These are phyloP conservation scores for Solea solea DNA, from an alignment of 2,113 vertebrate species.

Conservation along the genomic window DNA sequence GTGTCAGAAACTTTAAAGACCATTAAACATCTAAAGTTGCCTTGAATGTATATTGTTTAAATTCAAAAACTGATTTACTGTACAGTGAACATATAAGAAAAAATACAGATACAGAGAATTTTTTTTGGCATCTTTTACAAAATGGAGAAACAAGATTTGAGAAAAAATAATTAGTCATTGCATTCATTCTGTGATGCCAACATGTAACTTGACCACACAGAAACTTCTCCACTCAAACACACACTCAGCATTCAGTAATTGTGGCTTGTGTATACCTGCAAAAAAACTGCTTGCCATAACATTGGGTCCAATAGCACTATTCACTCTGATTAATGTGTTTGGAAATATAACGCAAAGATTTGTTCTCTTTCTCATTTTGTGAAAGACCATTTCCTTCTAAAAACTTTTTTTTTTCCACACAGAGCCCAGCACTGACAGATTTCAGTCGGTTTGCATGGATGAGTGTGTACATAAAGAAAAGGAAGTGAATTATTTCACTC, in stretches of 20 bases:
- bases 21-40: not conserved
- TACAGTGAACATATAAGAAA: not conserved
- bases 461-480: slow-evolving; percentile 10
- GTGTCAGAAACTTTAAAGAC: not conserved
- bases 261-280: slow-evolving; percentile 24
- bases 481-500: slow-evolving; percentile 33
- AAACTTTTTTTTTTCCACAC: slow-evolving; percentile 60
- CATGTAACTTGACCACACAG: slow-evolving; percentile 29
- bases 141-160: not conserved
- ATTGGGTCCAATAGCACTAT: slow-evolving; percentile 43
- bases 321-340: slow-evolving; percentile 63
- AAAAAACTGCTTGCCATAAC: slow-evolving; percentile 46
- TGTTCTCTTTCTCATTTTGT: slow-evolving; percentile 47
- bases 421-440: slow-evolving; percentile 49
- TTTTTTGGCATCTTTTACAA: slow-evolving; percentile 8
- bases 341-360: slow-evolving; percentile 58
- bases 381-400: slow-evolving; percentile 32
- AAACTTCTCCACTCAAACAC: slow-evolving; percentile 19
- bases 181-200: slow-evolving; percentile 18
- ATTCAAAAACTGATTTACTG: not conserved
- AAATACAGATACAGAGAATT: not conserved
- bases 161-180: slow-evolving; percentile 18
- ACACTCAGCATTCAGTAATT: slow-evolving; percentile 19
- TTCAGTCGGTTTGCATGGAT: slow-evolving; percentile 35
- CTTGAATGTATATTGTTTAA: not conserved